Base-by-base conservation (phyloP, 2,888 invertebrate genomes). In the Lepidocyrtinus sp. region DNA sequence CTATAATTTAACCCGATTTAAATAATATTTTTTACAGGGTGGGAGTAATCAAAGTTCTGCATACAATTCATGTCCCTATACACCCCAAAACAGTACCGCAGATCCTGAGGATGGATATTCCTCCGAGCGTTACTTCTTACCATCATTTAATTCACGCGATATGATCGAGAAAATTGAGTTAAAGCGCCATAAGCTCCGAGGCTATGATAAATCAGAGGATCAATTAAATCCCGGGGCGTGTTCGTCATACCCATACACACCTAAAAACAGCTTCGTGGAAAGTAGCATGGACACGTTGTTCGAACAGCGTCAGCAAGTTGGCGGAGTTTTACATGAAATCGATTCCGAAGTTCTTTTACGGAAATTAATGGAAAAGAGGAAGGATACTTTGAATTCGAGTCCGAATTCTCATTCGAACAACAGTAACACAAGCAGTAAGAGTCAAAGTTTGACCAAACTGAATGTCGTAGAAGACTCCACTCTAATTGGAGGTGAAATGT, bases 61-160 rank as follows among this genome's bases (percentile, higher is more conserved):
- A 9, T 87, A 87, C 69, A 87, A 87, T 75, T 87, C 87, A 0
- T 87, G 87, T 46, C 87, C 87, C 0, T 88, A 87, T 75, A 89
- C 89, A 7, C 89, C 89, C 2, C 89, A 88, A 74, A 89, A 89
- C 83, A 88, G 88, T 69, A 87, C 87, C 67, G 87, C 87, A 25
- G 88, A 88, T 55, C 84, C 82, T 17, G 87, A 87, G 75, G 88
- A 88, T 50, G 84, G 87, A 1, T 85, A 85, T 61, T 78, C 84
- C 15, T 26, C 79, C 2, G 85, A 86, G 15, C 82, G 82, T 72
- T 85, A 86, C 73, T 86, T 85, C 73, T 87, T 89, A 9, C 89
- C 89, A 5, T 89, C 89, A 75, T 89, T 89, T 85, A 89, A 89
- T 85, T 89, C 87, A 67, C 87, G 89, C 1, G 89, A 89, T 82